A percentile compares a stretch with the other conserved stretches of the same genome.
phyloP scores from a whole-genome alignment of 1,140 invertebrate genomes.

The Triops longicaudatus region DNA sequence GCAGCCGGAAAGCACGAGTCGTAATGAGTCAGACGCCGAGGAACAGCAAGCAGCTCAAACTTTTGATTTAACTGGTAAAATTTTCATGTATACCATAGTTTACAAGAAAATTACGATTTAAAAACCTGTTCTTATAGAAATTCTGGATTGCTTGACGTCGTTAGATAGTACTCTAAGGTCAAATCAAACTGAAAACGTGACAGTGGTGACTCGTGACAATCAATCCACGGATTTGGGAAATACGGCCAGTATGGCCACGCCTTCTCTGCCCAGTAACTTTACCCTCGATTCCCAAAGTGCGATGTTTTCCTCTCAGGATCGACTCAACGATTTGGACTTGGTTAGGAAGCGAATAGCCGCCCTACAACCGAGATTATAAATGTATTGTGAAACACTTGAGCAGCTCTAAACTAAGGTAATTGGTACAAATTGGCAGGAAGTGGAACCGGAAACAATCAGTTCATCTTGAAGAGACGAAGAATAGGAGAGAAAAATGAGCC shows the following conservation, averaged over 20 bases:
- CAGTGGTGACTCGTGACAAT: neutral
- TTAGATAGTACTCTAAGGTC: neutral
- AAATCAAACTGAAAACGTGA: neutral
- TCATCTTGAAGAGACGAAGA: neutral
- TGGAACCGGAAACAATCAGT: neutral
- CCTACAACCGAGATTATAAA: neutral
- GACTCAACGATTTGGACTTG: constrained; percentile 1
- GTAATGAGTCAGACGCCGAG: neutral
- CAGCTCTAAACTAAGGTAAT: neutral
- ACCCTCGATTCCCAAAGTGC: constrained; percentile 1
- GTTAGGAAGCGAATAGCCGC: constrained; percentile 3
- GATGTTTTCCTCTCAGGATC: neutral
- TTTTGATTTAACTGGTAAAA: neutral
- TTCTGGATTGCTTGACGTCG: neutral
- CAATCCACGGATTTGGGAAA: neutral
- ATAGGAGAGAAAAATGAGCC: neutral
- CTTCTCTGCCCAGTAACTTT: constrained; percentile 1
- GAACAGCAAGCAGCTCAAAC: neutral
- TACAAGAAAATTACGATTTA: neutral
- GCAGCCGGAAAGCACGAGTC: neutral
- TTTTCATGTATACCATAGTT: neutral
- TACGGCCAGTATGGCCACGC: neutral
- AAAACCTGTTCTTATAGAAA: neutral
- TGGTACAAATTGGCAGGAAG: neutral
- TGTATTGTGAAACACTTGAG: neutral